phyloP scores from a whole-genome alignment of 2,113 vertebrate genomes.

The Alosa alosa region DNA sequence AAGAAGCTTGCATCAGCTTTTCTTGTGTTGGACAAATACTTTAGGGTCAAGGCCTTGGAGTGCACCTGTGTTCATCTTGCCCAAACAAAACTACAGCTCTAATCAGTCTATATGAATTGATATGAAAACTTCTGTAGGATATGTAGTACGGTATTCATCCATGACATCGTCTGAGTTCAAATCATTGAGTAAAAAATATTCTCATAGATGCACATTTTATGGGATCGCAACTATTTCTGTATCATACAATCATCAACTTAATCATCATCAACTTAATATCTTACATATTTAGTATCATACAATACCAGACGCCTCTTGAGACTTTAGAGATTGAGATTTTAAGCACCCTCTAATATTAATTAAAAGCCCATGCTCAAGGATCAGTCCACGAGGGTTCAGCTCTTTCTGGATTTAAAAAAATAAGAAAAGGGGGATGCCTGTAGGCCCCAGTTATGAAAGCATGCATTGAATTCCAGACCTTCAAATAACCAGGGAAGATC shows the following conservation, averaged over 20 bases:
- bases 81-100: background rate
- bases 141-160: background rate
- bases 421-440: no score
- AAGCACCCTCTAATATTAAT: background rate
- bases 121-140: background rate
- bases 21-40: background rate
- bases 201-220: background rate
- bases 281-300: background rate
- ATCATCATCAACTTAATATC: no score
- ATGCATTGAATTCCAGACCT: background rate
- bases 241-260: no score
- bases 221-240: background rate
- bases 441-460: background rate
- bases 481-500: background rate
- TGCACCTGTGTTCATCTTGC: background rate
- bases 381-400: background rate
- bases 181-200: background rate
- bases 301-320: background rate
- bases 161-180: background rate
- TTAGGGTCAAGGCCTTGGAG: background rate
- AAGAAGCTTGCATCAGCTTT: no score
- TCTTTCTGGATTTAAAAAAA: background rate
- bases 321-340: background rate
- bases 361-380: background rate
- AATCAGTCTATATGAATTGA: background rate